Conservation (phyloP, 2,797 vertebrate species). For the Phrynocephalus guinanensis region DNA sequence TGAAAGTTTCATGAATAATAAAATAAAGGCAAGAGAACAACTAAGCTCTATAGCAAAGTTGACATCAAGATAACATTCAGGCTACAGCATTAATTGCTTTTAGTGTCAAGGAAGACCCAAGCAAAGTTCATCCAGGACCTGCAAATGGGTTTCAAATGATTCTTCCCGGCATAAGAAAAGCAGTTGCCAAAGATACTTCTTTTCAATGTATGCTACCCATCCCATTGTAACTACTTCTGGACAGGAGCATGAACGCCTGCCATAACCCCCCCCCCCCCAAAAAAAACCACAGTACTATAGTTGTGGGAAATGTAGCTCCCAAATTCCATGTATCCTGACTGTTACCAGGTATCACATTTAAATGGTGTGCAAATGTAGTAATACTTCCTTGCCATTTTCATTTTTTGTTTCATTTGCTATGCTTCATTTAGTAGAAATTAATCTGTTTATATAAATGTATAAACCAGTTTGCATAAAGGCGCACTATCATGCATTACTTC, state of each 20-base stretch:
- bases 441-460: background rate
- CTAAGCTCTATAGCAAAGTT: background rate
- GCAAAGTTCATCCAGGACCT: slow-evolving; percentile 1
- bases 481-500: background rate
- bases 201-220: background rate
- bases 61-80: slow-evolving; percentile 13
- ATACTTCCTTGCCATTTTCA: background rate
- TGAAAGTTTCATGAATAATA: slow-evolving; percentile 43
- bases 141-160: slow-evolving; percentile 21
- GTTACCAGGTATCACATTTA: background rate
- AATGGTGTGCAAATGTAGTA: background rate
- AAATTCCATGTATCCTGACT: too few relatives aligned
- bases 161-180: slow-evolving; percentile 7
- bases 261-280: too few relatives aligned
- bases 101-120: slow-evolving; percentile 35
- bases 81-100: slow-evolving; percentile 37
- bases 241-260: background rate
- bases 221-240: background rate
- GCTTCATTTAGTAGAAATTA: background rate
- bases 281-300: too few relatives aligned
- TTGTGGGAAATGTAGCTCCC: too few relatives aligned
- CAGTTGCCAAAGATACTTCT: slow-evolving; percentile 7
- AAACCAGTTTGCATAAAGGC: background rate
- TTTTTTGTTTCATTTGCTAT: background rate
- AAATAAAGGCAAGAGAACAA: slow-evolving; percentile 20